Evolutionary conservation across 2,888 invertebrate species (phyloP), one percentile per base, ranked within the genome.

Genomic region (Busseola fusca): DNA sequence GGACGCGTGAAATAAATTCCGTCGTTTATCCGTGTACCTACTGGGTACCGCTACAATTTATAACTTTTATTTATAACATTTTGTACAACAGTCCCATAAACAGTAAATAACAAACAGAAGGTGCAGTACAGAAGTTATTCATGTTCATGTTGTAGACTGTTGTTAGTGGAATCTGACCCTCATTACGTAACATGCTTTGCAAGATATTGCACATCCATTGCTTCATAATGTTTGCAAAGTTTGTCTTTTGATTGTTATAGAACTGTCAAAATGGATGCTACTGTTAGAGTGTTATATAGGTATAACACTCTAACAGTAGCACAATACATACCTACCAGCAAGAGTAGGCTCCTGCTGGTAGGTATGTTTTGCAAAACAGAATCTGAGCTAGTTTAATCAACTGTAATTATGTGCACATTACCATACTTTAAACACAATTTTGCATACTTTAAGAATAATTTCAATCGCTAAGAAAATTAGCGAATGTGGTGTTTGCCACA

Each of bases 11-110:
- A 76, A 84, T 80, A 72, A 80, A 85, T 85, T 80, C 72, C 69
- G 66, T 50, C 80, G 72, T 78, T 78, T 78, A 80, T 73, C 65
- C 78, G 59, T 60, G 68, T 69, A 73, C 30, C 21, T 21, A 21
- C 76, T 72, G 68, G 78, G 76, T 67, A 70, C 63, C 73, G 69
- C 72, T 78, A 84, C 82, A 76, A 84, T 85, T 80, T 80, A 80
- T 85, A 84, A 84, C 82, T 76, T 80, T 81, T 84, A 74, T 80
- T 81, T 84, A 74, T 81, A 78, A 76, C 77, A 69, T 74, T 74
- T 58, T 42, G 56, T 60, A 52, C n/a, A 34, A 30, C 14, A 57
- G 50, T 30, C 42, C 42, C 30, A 37, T 62, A 48, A 21, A 58
- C 57, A 30, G 30, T 18, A 45, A 58, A 58, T 64, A 74, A 64